These are phyloP conservation scores for Spea hammondii DNA, from an alignment of 2,797 vertebrate genomes.

Conservation along the genomic window DNA sequence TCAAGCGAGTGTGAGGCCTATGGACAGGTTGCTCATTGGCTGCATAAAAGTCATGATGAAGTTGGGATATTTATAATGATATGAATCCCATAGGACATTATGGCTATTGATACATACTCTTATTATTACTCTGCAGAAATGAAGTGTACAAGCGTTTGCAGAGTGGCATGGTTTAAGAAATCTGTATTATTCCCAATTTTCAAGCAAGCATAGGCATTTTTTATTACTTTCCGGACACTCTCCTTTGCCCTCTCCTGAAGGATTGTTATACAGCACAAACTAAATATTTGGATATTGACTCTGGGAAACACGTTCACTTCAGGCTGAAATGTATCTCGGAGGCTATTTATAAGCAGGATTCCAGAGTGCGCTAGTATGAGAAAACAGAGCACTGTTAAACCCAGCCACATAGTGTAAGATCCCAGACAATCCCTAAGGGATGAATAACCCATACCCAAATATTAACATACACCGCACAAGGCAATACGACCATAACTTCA, in stretches of 20 bases:
- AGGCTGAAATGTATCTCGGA: constrained; percentile 23
- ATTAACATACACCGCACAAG: background rate
- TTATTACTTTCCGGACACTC: constrained; percentile 10
- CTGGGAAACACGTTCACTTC: constrained; percentile 45
- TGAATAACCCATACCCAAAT: background rate
- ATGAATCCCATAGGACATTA: too few relatives aligned
- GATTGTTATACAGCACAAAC: constrained; percentile 15
- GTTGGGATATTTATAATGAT: too few relatives aligned
- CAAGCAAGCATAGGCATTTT: background rate
- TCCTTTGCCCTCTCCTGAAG: constrained; percentile 32
- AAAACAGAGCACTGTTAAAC: constrained; percentile 1
- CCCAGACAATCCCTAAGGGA: constrained; percentile 28
- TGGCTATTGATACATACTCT: too few relatives aligned
- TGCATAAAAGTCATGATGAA: too few relatives aligned
- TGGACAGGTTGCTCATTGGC: too few relatives aligned
- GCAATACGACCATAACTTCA: background rate
- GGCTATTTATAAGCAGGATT: constrained; percentile 42
- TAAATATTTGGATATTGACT: constrained; percentile 51
- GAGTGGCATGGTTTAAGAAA: too few relatives aligned
- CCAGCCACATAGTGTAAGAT: constrained; percentile 8
- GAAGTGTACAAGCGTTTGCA: too few relatives aligned
- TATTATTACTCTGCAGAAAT: too few relatives aligned
- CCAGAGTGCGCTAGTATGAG: constrained; percentile 24
- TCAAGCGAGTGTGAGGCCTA: too few relatives aligned
- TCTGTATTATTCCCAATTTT: background rate